Evolutionary conservation across 2,113 vertebrate genomes (phyloP), one percentile per base, ranked within the genome.

Genomic region (Nerophis ophidion): DNA sequence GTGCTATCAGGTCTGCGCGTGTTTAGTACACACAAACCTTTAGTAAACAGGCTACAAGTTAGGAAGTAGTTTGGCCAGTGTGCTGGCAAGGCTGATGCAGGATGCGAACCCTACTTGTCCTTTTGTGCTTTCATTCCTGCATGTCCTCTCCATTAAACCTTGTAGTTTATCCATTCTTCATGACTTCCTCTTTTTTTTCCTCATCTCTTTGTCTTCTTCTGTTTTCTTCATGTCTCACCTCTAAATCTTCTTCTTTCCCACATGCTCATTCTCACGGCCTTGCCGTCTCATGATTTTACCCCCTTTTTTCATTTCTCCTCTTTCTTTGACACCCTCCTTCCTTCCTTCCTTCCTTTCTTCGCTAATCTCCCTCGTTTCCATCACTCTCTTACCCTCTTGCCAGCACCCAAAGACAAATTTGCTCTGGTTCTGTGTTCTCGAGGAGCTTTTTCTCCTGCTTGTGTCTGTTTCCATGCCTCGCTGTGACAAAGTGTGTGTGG

Each of bases 321-420:
- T 65, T 38, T 57, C 33, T 44, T 19, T 64, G 56, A 5, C 45
- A 65, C 59, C 58, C 35, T 48, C 66, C 54, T 59, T 40, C 64
- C 48, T 72, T 14, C 75, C 16, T 60, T 44, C 58, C 65, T 59
- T 48, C 45, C 70, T 50, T 74, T 74, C 61, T 71, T 44, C 46
- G 65, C 71, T 59, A 62, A 68, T 74, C 59, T 56, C 60, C 15
- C 40, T 70, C 71, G 40, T 67, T 70, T 74, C 78, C 63, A 65
- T 75, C 80, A 69, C 63, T 40, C 46, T 57, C 65, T 63, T 26
- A 55, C 61, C 60, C 61, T 64, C 61, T 70, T 77, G 68, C 78
- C 72, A 74, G 54, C 40, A 66, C 55, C 73, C 66, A 68, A 81
- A 84, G 73, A 82, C 75, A 74, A 57, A 84, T 87, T 84, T 56